These are phyloP conservation scores for Torymus texanus DNA, from an alignment of 2,888 invertebrate species.

Conservation along the genomic window DNA sequence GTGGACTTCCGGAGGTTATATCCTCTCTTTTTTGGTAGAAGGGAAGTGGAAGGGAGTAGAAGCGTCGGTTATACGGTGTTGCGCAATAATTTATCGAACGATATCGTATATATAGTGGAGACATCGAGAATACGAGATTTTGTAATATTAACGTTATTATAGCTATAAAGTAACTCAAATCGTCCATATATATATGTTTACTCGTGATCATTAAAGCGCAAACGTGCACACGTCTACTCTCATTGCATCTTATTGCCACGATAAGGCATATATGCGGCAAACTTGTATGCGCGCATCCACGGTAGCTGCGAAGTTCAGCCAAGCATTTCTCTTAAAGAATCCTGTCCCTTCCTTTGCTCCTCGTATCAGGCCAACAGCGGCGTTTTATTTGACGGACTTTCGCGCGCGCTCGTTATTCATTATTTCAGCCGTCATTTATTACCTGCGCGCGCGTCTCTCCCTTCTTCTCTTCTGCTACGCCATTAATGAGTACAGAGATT, in stretches of 20 bases:
- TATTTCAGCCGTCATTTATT: conserved; percentile 55
- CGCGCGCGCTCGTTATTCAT: conserved; percentile 49
- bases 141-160: too few species aligned
- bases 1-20: too few species aligned
- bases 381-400: conserved; percentile 33
- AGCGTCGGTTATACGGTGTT: too few species aligned
- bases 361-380: conserved; percentile 12
- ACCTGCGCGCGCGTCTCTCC: neutral
- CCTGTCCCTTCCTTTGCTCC: too few species aligned
- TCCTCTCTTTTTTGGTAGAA: too few species aligned
- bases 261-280: neutral
- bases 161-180: too few species aligned
- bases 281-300: neutral
- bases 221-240: neutral
- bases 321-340: neutral
- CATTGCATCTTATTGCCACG: conserved; percentile 1
- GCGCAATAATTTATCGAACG: too few species aligned
- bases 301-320: conserved; percentile 24
- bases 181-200: too few species aligned
- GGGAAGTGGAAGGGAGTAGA: too few species aligned
- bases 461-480: neutral
- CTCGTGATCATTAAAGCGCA: too few species aligned
- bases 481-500: conserved; percentile 55
- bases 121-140: too few species aligned
- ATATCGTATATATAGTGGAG: too few species aligned